Evolutionary conservation across 2,113 vertebrate genomes (phyloP).

Genomic region (Syngnathus floridae): DNA sequence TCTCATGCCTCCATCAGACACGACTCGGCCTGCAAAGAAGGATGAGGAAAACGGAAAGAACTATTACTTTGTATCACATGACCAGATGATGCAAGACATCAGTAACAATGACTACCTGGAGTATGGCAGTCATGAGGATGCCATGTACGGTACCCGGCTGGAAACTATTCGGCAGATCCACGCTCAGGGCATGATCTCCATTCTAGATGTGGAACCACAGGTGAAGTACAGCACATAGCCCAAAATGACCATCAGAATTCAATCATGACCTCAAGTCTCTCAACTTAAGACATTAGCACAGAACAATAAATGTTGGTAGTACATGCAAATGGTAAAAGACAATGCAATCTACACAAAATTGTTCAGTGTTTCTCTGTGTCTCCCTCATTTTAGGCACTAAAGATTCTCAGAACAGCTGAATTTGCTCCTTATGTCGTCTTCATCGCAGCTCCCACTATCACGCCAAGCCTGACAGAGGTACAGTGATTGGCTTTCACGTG

Average conservation of each 20-base stretch:
- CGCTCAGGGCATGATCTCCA: constrained; percentile 89
- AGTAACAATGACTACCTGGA: constrained; percentile 99
- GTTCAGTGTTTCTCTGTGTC: neutral
- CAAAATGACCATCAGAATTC: neutral
- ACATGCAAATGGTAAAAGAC: neutral
- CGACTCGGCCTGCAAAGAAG: constrained; percentile 96
- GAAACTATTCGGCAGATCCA: constrained; percentile 99
- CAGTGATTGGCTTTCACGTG: neutral
- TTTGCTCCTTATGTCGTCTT: constrained; percentile 64
- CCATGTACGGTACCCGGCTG: constrained; percentile 98
- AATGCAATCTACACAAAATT: neutral
- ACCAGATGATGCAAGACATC: constrained; percentile 99
- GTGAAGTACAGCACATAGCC: constrained; percentile 53
- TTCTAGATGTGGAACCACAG: constrained; percentile 98
- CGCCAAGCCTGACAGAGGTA: constrained; percentile 62
- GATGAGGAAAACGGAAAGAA: constrained; percentile 99
- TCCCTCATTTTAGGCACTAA: constrained; percentile 49
- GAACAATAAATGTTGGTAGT: neutral
- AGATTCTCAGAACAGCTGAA: constrained; percentile 66
- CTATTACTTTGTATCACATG: constrained; percentile 97
- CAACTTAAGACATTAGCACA: neutral
- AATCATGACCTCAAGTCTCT: neutral
- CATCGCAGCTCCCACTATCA: constrained; percentile 64
- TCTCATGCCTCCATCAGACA: constrained; percentile 71
- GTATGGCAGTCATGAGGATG: constrained; percentile 98